These are phyloP conservation scores for Uria aalge DNA, from an alignment of 2,113 vertebrate species.

Conservation along the genomic window DNA sequence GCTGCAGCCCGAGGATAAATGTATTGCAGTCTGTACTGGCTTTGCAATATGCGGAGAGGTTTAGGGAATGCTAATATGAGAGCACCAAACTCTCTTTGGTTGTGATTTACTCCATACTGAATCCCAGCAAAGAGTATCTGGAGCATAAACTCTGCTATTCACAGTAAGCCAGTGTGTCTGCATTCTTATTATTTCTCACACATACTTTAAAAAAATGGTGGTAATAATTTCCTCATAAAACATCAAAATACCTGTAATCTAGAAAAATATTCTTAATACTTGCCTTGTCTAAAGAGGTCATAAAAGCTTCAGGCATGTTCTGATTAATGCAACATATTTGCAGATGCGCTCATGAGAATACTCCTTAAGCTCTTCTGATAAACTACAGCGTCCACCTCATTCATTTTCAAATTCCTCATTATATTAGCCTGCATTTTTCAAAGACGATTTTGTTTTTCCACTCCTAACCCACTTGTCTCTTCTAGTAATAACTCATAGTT, in stretches of 20 bases:
- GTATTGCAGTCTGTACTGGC: not conserved
- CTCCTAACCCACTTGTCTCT: not conserved
- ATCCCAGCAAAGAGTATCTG: not conserved
- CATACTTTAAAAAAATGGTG: not conserved
- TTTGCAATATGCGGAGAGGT: not conserved
- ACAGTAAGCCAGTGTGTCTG: not conserved
- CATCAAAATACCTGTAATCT: slow-evolving; percentile 5
- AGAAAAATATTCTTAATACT: slow-evolving; percentile 34
- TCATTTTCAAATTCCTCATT: not conserved
- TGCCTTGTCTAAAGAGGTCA: not conserved
- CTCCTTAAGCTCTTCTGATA: not conserved
- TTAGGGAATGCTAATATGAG: not conserved
- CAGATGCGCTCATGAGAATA: not conserved
- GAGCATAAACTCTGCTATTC: not conserved
- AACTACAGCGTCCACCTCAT: not conserved
- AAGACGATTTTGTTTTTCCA: not conserved
- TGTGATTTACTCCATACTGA: not conserved
- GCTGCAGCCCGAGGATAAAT: not conserved
- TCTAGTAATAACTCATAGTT: not conserved
- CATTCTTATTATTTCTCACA: not conserved
- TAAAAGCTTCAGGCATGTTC: slow-evolving; percentile 31
- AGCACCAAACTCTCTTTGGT: not conserved
- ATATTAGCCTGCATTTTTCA: not conserved
- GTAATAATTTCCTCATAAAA: slow-evolving; percentile 13
- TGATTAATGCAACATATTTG: not conserved